Evolutionary conservation across 2,888 invertebrate genomes (phyloP), one percentile per base, ranked within the genome.

Genomic region (Xylota sylvarum): DNA sequence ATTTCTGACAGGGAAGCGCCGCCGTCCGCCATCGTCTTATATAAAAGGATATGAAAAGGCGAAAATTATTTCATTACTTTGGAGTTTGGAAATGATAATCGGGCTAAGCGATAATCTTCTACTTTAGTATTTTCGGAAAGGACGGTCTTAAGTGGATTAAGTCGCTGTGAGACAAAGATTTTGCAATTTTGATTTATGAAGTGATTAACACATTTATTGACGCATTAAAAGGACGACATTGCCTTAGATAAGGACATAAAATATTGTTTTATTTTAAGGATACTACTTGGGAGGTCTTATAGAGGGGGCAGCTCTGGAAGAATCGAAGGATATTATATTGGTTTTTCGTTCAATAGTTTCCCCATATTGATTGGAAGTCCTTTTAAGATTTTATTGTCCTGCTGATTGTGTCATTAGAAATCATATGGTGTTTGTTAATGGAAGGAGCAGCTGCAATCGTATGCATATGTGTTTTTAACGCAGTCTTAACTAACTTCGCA

Each of bases 21-120:
- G 23, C 23, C 23, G 23, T 3, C 23, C 1, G 23, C 23, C 23
- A 3, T 3, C 23, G 23, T 23, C 23, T 35, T 12, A 23, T 19
- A 17, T 37, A 48, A 77, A 56, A 50, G 76, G 67, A 67, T 67
- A 58, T 77, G 17, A 23, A 78, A 70, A 62, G 78, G 43, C 19
- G 52, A 56, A 70, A 60, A 78, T 69, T 78, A 78, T 78, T 69
- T 60, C 69, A 70, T 69, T 78, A 78, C 69, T 60, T 70, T 52
- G 69, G 69, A 69, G 77, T 69, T 78, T 60, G 50, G 17, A 78
- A 70, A 69, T 23, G 69, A 69, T 69, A 69, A 69, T 69, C 69
- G 55, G 37, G 12, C 40, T 12, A 17, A 55, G 23, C 5, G 55
- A 69, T 76, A 67, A 58, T 56, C 56, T 58, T 12, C 27, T 40